Evolutionary conservation across 2,113 vertebrate genomes (phyloP).

Genomic region (Hemicordylus capensis): DNA sequence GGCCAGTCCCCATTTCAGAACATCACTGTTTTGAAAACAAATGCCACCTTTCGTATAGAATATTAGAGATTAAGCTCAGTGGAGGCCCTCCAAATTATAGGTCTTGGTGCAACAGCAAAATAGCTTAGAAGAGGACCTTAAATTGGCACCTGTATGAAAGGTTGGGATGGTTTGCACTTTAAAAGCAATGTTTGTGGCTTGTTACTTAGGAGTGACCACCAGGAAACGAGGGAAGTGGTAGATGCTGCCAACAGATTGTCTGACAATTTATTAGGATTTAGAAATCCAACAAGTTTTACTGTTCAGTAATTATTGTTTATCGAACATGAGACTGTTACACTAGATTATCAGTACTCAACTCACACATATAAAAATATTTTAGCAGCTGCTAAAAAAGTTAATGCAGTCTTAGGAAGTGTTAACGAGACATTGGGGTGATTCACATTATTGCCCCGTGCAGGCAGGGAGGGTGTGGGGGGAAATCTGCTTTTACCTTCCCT

Average conservation of each 20-base stretch:
- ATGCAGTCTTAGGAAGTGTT: no score
- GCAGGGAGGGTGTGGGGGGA: no score
- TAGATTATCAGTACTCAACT: background rate
- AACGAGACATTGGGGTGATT: no score
- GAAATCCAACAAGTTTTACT: slow-evolving; percentile 5
- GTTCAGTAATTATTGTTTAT: slow-evolving; percentile 14
- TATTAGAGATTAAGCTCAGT: slow-evolving; percentile 26
- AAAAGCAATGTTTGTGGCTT: slow-evolving; percentile 27
- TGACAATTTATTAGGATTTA: slow-evolving; percentile 38
- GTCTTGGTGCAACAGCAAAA: background rate
- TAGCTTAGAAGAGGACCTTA: slow-evolving; percentile 12
- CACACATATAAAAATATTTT: no score
- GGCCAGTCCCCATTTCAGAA: background rate
- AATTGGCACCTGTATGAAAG: slow-evolving; percentile 29
- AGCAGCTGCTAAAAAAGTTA: no score
- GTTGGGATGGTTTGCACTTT: slow-evolving; percentile 31
- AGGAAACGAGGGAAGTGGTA: slow-evolving; percentile 5
- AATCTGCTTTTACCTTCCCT: no score
- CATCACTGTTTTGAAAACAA: slow-evolving; percentile 15
- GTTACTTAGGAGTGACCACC: slow-evolving; percentile 2
- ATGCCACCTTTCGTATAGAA: background rate
- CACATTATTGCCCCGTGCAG: no score
- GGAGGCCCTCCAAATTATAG: background rate
- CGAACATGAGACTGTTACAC: background rate
- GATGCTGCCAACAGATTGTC: slow-evolving; percentile 7